Percentiles rank a stretch among this genome's conserved stretches.
These are phyloP conservation scores for Papilio elwesi DNA, from an alignment of 2,888 invertebrate species.

Conservation along the genomic window DNA sequence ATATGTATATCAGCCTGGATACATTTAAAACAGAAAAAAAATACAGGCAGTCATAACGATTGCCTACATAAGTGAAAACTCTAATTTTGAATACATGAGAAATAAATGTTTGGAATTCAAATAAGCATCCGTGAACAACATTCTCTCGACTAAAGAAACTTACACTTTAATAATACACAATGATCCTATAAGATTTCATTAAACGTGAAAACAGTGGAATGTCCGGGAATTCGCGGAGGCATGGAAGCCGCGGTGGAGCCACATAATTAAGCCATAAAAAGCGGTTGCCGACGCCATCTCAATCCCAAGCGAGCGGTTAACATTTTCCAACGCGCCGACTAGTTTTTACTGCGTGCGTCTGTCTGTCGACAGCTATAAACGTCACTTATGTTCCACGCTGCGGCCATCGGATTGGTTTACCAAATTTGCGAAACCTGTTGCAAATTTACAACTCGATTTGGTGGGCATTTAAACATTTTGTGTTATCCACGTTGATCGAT, in stretches of 20 bases:
- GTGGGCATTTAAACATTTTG: slow-evolving; percentile 5
- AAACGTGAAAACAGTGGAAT: slow-evolving; percentile 17
- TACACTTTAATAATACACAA: background rate
- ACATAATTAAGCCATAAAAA: slow-evolving; percentile 40
- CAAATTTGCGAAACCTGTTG: slow-evolving; percentile 20
- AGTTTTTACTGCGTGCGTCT: slow-evolving; percentile 29
- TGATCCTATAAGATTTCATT: background rate
- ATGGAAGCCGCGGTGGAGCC: slow-evolving; percentile 7
- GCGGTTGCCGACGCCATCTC: slow-evolving; percentile 29
- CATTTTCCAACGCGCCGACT: slow-evolving; percentile 13
- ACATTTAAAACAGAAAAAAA: too few relatives aligned
- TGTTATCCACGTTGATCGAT: background rate
- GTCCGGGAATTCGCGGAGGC: slow-evolving; percentile 26
- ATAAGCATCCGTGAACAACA: too few relatives aligned
- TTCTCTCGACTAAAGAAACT: too few relatives aligned
- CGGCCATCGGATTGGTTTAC: background rate
- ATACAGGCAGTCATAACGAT: too few relatives aligned
- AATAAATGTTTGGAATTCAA: too few relatives aligned
- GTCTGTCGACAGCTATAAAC: slow-evolving; percentile 33
- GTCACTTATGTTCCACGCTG: slow-evolving; percentile 17
- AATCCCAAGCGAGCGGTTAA: slow-evolving; percentile 4
- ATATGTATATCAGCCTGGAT: too few relatives aligned
- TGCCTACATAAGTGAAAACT: too few relatives aligned
- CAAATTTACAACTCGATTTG: slow-evolving; percentile 16
- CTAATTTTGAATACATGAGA: too few relatives aligned